phyloP scores from a whole-genome alignment of 2,113 vertebrate genomes.

The Proteles cristata region DNA sequence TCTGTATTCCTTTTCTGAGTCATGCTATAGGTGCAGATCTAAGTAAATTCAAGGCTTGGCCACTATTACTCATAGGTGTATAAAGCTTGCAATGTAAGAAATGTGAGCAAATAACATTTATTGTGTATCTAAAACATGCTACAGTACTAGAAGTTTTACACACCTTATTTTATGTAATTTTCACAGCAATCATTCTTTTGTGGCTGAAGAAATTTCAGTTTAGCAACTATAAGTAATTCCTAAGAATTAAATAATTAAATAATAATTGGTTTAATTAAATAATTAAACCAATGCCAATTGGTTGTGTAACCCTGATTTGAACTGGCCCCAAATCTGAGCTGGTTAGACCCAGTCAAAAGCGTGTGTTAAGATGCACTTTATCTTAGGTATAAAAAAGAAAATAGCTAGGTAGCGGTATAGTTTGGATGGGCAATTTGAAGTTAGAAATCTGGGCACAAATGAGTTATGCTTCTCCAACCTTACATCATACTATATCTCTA shows the following conservation, averaged over 20 bases:
- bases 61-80: neutral
- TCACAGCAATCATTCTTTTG: neutral
- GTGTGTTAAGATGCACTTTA: neutral
- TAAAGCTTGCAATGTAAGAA: neutral
- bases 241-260: neutral
- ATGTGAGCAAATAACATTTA: neutral
- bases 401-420: neutral
- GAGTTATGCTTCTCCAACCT: no score
- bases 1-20: neutral
- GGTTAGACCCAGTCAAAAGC: no score
- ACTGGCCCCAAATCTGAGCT: neutral
- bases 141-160: neutral
- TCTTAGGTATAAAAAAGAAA: neutral
- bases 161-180: neutral
- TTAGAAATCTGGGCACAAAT: neutral
- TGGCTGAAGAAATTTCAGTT: neutral
- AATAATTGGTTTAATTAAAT: no score
- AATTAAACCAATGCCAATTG: neutral
- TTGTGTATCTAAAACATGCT: neutral
- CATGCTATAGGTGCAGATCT: neutral
- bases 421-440: neutral
- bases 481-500: neutral
- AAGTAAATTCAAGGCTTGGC: neutral
- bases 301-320: neutral
- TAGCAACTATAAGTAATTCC: neutral